phyloP scores from a whole-genome alignment of 2,888 invertebrate species.

The Lycia hirtaria region DNA sequence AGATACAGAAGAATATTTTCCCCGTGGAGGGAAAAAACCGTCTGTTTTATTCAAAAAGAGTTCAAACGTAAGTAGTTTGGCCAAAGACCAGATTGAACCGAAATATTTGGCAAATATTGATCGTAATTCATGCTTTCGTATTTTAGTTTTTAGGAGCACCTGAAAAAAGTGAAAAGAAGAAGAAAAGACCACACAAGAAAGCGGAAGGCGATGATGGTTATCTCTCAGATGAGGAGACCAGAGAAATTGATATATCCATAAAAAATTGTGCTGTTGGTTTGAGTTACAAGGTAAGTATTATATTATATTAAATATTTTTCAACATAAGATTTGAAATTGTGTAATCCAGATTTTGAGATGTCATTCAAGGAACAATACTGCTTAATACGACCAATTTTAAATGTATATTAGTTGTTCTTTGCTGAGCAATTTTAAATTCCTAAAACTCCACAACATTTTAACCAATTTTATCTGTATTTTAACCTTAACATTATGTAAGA shows the following conservation, averaged over 20 bases:
- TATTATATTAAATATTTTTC: conserved; percentile 13
- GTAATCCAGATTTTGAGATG: background rate
- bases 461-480: background rate
- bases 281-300: conserved; percentile 70
- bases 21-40: conserved; percentile 83
- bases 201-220: conserved; percentile 76
- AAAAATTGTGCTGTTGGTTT: conserved; percentile 69
- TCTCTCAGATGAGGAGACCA: conserved; percentile 69
- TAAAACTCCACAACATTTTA: background rate
- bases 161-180: conserved; percentile 73
- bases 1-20: conserved; percentile 83
- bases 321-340: background rate
- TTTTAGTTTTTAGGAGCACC: conserved; percentile 71
- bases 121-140: background rate
- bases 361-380: background rate
- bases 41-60: conserved; percentile 73
- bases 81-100: background rate
- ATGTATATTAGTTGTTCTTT: too few relatives aligned
- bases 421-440: too few relatives aligned
- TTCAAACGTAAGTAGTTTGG: conserved; percentile 68
- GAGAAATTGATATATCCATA: conserved; percentile 62
- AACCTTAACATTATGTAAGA: too few relatives aligned
- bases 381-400: too few relatives aligned
- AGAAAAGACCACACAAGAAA: conserved; percentile 67
- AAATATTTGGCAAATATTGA: background rate